phyloP scores from a whole-genome alignment of 2,113 vertebrate species.

The Burhinus oedicnemus region DNA sequence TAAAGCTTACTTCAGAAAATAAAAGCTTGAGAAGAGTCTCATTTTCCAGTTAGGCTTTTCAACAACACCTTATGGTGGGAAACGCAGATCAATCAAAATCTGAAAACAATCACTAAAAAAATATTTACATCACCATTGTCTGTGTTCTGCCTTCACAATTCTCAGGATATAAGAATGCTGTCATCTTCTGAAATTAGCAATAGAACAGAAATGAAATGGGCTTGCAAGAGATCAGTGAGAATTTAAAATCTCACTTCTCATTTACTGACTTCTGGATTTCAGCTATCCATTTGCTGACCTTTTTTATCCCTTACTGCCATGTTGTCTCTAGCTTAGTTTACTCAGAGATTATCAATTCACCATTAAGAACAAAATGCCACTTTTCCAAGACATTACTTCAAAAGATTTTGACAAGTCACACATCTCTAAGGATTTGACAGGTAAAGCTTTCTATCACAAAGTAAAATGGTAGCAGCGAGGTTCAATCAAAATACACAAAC shows the following conservation, averaged over 20 bases:
- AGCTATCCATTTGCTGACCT: neutral
- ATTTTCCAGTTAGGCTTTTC: neutral
- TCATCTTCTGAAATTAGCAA: neutral
- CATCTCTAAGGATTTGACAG: neutral
- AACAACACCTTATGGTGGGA: neutral
- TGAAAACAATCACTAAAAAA: neutral
- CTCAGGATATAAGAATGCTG: neutral
- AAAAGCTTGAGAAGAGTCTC: neutral
- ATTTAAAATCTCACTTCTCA: constrained; percentile 48
- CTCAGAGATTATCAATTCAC: constrained; percentile 40
- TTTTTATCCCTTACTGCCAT: constrained; percentile 15
- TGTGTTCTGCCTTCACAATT: neutral
- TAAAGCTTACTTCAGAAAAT: neutral
- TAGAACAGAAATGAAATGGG: constrained; percentile 25
- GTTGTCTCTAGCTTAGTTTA: constrained; percentile 44
- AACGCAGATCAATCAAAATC: neutral
- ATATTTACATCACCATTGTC: neutral
- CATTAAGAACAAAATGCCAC: neutral
- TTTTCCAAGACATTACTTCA: neutral
- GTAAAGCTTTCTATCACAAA: constrained; percentile 27
- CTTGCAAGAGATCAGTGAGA: neutral
- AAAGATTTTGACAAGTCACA: constrained; percentile 32
- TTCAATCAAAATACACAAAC: constrained; percentile 38
- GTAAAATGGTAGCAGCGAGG: neutral
- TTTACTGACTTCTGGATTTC: constrained; percentile 46